phyloP scores from a whole-genome alignment of 2,797 vertebrate species.

The Apodemus agrarius region DNA sequence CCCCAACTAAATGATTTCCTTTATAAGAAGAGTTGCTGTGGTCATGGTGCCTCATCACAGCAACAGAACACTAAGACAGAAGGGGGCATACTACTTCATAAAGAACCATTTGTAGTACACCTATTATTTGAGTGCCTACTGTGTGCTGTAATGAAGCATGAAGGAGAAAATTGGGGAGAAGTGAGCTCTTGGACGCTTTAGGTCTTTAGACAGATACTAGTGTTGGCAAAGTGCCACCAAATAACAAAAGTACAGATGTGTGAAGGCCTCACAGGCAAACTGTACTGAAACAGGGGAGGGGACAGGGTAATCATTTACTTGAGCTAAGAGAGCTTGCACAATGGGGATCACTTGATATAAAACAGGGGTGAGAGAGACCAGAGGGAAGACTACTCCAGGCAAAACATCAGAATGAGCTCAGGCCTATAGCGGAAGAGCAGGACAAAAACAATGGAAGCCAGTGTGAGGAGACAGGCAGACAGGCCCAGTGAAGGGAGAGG shows the following conservation, averaged over 20 bases:
- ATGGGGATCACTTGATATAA: no score
- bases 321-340: not conserved
- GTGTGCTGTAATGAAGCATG: rapidly evolving
- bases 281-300: rapidly evolving
- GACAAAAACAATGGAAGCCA: not conserved
- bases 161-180: not conserved
- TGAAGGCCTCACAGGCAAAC: not conserved
- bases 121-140: not conserved
- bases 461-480: not conserved
- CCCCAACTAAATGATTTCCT: not conserved
- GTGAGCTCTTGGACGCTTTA: not conserved
- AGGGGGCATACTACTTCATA: not conserved
- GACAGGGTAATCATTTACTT: not conserved
- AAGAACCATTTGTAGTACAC: not conserved
- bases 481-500: not conserved
- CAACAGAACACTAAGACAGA: not conserved
- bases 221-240: not conserved
- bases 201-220: not conserved
- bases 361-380: not conserved
- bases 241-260: not conserved
- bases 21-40: not conserved
- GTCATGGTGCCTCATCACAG: not conserved
- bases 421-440: not conserved
- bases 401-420: not conserved
- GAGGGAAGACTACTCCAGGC: not conserved